Percentiles rank a stretch among this genome's conserved stretches.
Conservation (phyloP, 2,797 vertebrate genomes). For the Leptatherina wallacei region DNA sequence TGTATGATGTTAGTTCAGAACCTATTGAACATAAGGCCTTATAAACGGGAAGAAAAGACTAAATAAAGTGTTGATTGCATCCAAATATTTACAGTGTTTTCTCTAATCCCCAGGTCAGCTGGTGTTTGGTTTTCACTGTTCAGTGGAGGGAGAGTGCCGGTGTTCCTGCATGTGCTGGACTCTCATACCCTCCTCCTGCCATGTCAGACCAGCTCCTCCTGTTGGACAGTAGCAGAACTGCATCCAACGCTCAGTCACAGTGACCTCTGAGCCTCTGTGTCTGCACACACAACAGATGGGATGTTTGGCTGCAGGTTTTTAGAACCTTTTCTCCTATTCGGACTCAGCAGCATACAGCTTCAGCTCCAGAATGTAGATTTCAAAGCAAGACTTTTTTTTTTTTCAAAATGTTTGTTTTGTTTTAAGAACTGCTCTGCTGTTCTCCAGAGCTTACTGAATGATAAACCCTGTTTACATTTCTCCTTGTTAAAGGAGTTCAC, state of each 20-base stretch:
- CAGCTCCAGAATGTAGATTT: conserved; percentile 79
- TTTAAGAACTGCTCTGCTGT: conserved; percentile 45
- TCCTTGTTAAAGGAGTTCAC: conserved; percentile 79
- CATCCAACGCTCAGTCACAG: conserved; percentile 60
- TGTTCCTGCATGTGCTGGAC: conserved; percentile 81
- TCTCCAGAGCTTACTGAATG: conserved; percentile 73
- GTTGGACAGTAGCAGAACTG: conserved; percentile 65
- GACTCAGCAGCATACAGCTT: conserved; percentile 59
- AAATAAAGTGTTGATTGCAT: background rate
- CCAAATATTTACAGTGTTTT: background rate
- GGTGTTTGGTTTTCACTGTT: conserved; percentile 30
- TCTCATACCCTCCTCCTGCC: conserved; percentile 57
- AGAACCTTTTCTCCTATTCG: conserved; percentile 66
- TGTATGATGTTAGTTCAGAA: background rate
- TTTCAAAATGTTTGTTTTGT: conserved; percentile 57
- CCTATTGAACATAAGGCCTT: background rate
- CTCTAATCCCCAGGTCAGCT: conserved; percentile 49
- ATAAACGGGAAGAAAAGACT: background rate
- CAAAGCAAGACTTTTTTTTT: conserved; percentile 58
- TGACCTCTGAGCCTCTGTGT: background rate
- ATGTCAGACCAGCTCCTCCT: conserved; percentile 74
- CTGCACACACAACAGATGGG: conserved; percentile 24
- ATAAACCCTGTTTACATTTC: conserved; percentile 88
- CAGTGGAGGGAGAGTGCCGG: conserved; percentile 36
- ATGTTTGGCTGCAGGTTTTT: conserved; percentile 83